Evolutionary conservation across 2,797 vertebrate species (phyloP), one percentile per base, ranked within the genome.

Genomic region (Chaunax sp.): DNA sequence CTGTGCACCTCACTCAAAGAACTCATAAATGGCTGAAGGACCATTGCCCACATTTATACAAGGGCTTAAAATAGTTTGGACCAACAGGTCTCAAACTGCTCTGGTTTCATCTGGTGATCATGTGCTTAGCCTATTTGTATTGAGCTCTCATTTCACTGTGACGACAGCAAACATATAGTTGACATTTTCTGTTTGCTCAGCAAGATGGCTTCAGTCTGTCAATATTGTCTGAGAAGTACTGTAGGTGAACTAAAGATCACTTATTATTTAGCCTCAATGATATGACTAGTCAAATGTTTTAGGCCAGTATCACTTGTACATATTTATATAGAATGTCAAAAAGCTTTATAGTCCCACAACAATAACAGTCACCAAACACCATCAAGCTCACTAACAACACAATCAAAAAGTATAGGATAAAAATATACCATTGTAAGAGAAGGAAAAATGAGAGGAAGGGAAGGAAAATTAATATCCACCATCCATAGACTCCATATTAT

Each of bases 21-120:
- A 35, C 46, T 47, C 23, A 40, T 58, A 11, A 26, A 7, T 49
- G 33, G 58, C 52, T 49, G 35, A 45, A 33, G 51, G 56, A 49
- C 28, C 68, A 40, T 12, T 52, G 51, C 15, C 73, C 37, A 70
- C 18, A 62, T 73, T 22, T 49, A 60, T 56, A 23, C 37, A 40
- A 38, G 26, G 11, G 30, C 70, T 67, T 71, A 60, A 80, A 69
- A 77, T 73, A 69, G 72, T 53, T 47, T 20, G 18, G 11, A 47
- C 14, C 20, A n/a, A 14, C 55, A 72, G 43, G 38, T 75, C 64
- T 56, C 66, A 67, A 53, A 12, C 52, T 62, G 52, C 68, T 68
- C 73, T 54, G 16, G 37, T 74, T 80, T 77, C 52, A 72, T 50
- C 49, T 45, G 23, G 35, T 28, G 37, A 44, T 69, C 60, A 33